phyloP scores from a whole-genome alignment of 2,888 invertebrate genomes.

The Leistus spinibarbis region DNA sequence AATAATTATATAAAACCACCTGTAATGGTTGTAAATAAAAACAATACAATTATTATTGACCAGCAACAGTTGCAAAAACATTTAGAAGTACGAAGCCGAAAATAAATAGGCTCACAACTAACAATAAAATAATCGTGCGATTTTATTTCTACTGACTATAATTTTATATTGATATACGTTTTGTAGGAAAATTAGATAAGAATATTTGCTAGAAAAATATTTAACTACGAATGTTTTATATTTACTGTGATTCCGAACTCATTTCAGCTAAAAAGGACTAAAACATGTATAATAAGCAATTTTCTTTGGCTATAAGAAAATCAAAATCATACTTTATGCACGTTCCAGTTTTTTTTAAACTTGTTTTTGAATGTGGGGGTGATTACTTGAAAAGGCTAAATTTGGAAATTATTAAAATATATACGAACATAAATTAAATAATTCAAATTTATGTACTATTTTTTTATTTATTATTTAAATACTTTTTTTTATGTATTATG shows the following conservation, averaged over 20 bases:
- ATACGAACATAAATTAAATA: too few relatives aligned
- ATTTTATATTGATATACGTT: background rate
- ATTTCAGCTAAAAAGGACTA: too few relatives aligned
- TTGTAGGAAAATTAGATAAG: background rate
- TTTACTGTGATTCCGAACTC: background rate
- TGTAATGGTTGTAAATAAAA: background rate
- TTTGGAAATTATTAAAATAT: too few relatives aligned
- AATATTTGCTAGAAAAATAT: background rate
- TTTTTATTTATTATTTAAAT: too few relatives aligned
- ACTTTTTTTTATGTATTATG: background rate
- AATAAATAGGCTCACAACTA: background rate
- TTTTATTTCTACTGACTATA: background rate
- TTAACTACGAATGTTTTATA: background rate
- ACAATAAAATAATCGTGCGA: background rate
- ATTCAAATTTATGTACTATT: too few relatives aligned
- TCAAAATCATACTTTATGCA: too few relatives aligned
- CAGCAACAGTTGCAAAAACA: background rate
- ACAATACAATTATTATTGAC: background rate
- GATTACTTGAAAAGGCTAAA: too few relatives aligned
- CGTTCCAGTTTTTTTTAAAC: too few relatives aligned
- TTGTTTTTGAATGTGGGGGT: too few relatives aligned
- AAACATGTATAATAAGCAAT: too few relatives aligned
- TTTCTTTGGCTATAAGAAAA: too few relatives aligned
- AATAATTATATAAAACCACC: slow-evolving; percentile 14
- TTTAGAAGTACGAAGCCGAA: background rate